Evolutionary conservation across 2,113 vertebrate genomes (phyloP).

Genomic region (Vicugna pacos): DNA sequence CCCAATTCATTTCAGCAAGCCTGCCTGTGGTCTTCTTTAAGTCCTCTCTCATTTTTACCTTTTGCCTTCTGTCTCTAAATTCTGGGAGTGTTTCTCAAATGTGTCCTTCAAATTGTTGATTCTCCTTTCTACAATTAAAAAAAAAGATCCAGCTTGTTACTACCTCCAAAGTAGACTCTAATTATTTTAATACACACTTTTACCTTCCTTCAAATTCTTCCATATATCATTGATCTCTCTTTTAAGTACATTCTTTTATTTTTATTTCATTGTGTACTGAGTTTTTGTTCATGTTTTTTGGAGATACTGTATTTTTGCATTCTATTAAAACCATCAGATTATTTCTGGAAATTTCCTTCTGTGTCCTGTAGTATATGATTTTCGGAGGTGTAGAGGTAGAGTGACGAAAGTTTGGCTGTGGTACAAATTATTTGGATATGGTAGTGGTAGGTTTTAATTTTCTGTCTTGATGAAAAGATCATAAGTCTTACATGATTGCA

Average conservation of each 20-base stretch:
- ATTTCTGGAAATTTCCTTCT: slow-evolving; percentile 38
- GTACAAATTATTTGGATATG: not conserved
- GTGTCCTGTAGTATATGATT: not conserved
- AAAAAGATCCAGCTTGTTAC: not conserved
- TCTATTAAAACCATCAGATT: not conserved
- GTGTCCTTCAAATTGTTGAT: not conserved
- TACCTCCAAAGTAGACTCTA: not conserved
- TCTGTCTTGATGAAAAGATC: not conserved
- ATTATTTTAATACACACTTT: not conserved
- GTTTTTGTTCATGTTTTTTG: not conserved
- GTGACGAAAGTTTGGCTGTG: not conserved
- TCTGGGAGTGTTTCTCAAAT: not conserved
- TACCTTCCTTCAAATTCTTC: not conserved
- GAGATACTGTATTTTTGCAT: not conserved
- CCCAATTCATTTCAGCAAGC: not conserved
- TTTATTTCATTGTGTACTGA: not conserved
- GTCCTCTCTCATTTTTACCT: not conserved
- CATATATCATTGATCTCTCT: not conserved
- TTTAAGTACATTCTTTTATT: not conserved
- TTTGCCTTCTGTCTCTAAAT: not conserved
- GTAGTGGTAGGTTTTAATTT: not conserved
- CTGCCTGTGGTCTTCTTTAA: not conserved
- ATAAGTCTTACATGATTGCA: not conserved
- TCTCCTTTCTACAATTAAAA: not conserved
- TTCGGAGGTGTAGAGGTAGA: not conserved